Evolutionary conservation across 2,113 vertebrate species (phyloP).

Genomic region (Calyptommatus sinebrachiatus): DNA sequence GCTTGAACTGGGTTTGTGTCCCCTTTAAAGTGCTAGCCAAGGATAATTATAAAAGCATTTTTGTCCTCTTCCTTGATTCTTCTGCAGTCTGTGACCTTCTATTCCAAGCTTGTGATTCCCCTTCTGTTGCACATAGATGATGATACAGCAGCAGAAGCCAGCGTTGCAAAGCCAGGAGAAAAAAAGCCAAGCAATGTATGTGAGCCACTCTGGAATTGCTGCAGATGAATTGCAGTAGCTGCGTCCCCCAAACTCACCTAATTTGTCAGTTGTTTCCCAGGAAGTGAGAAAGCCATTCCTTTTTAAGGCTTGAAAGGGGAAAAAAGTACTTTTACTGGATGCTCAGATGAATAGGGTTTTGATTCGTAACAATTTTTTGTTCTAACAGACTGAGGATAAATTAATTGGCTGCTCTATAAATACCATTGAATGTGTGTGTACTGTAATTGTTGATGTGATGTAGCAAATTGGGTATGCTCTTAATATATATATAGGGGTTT

Average conservation of each 20-base stretch:
- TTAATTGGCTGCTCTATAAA: background rate
- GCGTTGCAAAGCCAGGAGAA: background rate
- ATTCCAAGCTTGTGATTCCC: conserved; percentile 36
- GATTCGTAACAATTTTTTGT: conserved; percentile 25
- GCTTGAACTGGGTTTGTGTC: conserved; percentile 13
- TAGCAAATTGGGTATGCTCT: background rate
- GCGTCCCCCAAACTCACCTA: background rate
- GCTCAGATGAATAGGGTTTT: conserved; percentile 49
- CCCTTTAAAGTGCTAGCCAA: conserved; percentile 8
- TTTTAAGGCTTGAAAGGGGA: conserved; percentile 6
- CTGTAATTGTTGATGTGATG: background rate
- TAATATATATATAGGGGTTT: background rate
- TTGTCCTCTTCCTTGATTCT: background rate
- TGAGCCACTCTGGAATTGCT: background rate
- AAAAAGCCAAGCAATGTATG: background rate
- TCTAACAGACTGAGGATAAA: background rate
- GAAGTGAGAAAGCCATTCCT: background rate
- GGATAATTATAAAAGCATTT: background rate
- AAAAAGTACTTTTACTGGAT: conserved; percentile 19
- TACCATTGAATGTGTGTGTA: background rate
- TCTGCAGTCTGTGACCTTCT: conserved; percentile 18
- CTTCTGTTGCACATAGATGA: conserved; percentile 27
- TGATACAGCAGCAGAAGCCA: conserved; percentile 30
- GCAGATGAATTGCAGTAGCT: conserved; percentile 30
- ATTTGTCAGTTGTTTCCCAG: conserved; percentile 5